Percentiles rank a stretch among this genome's conserved stretches.
These are phyloP conservation scores for Gobius niger DNA, from an alignment of 2,113 vertebrate species.

Conservation along the genomic window DNA sequence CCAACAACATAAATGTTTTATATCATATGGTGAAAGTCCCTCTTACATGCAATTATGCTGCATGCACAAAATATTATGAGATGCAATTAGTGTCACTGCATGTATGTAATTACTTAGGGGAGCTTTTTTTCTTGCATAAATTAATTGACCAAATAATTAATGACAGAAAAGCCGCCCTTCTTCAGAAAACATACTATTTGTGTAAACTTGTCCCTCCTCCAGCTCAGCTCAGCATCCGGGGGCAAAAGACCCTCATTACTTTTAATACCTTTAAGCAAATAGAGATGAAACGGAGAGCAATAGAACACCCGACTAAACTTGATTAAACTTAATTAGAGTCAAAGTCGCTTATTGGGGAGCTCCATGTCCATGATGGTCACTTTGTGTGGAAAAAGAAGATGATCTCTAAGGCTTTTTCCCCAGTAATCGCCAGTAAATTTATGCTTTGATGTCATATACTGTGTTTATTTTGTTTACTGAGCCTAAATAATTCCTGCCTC, in stretches of 20 bases:
- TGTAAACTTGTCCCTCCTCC: conserved; percentile 68
- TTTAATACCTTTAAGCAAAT: conserved; percentile 77
- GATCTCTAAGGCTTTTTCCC: conserved; percentile 75
- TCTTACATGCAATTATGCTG: not conserved
- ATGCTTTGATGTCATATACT: conserved; percentile 78
- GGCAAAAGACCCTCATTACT: conserved; percentile 79
- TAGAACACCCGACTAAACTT: conserved; percentile 71
- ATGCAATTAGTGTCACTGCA: conserved; percentile 7
- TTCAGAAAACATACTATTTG: conserved; percentile 71
- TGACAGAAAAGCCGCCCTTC: conserved; percentile 57
- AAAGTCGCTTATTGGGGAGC: conserved; percentile 69
- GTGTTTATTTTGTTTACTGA: conserved; percentile 78
- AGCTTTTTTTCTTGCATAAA: conserved; percentile 50
- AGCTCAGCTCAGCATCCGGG: conserved; percentile 61
- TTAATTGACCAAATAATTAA: conserved; percentile 77
- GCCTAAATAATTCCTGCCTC: conserved; percentile 77
- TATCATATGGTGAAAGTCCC: not conserved
- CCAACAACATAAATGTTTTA: not conserved
- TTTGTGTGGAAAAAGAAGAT: conserved; percentile 66
- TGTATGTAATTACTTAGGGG: conserved; percentile 33
- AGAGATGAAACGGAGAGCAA: conserved; percentile 77
- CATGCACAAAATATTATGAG: not conserved
- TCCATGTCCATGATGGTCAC: conserved; percentile 73
- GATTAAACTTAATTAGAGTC: conserved; percentile 84
- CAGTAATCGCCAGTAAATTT: conserved; percentile 76